These are phyloP conservation scores for Melolontha melolontha DNA, from an alignment of 2,888 invertebrate genomes.

Conservation along the genomic window DNA sequence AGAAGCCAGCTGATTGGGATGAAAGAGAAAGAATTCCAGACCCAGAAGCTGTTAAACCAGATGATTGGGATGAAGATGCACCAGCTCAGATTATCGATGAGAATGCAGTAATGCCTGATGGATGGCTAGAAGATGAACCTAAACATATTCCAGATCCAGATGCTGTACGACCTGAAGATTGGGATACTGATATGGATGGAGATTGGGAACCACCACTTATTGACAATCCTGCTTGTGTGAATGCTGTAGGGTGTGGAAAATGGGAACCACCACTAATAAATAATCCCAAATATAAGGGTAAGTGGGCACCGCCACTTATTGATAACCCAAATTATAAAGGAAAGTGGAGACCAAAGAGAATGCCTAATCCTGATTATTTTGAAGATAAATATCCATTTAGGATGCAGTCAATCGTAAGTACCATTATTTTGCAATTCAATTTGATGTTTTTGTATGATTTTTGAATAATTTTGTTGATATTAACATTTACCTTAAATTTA, in stretches of 20 bases:
- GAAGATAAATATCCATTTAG: constrained; percentile 90
- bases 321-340: constrained; percentile 95
- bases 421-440: constrained; percentile 5
- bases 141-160: constrained; percentile 87
- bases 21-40: constrained; percentile 91
- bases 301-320: constrained; percentile 91
- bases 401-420: constrained; percentile 90
- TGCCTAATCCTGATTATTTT: constrained; percentile 94
- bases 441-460: constrained; percentile 21
- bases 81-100: constrained; percentile 91
- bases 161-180: constrained; percentile 91
- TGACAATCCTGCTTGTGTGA: constrained; percentile 87
- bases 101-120: constrained; percentile 85
- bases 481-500: too few relatives aligned
- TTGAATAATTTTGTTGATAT: too few relatives aligned
- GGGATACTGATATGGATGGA: constrained; percentile 99
- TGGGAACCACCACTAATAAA: constrained; percentile 88
- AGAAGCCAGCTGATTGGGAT: constrained; percentile 94
- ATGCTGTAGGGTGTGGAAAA: constrained; percentile 88
- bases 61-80: constrained; percentile 96
- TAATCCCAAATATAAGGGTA: constrained; percentile 94
- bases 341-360: constrained; percentile 90
- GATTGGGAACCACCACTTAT: constrained; percentile 97
- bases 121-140: constrained; percentile 94
- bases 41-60: constrained; percentile 89